These are phyloP conservation scores for Euphonia xanthogaster DNA, from an alignment of 2,797 vertebrate genomes.

Conservation along the genomic window DNA sequence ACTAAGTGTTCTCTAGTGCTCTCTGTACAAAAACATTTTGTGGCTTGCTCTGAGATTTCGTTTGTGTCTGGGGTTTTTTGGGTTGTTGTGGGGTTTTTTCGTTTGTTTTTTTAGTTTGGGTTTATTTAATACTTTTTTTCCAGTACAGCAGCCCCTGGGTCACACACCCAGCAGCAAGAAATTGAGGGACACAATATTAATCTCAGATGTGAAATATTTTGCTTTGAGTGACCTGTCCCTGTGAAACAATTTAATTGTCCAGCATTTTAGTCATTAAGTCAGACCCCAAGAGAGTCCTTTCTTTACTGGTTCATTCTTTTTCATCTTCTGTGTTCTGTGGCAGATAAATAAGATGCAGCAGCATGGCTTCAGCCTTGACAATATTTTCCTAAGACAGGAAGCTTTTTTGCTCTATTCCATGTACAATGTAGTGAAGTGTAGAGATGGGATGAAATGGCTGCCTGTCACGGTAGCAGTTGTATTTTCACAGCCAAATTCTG, in stretches of 20 bases:
- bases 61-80: background rate
- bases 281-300: background rate
- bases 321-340: background rate
- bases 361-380: background rate
- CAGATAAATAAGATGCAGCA: background rate
- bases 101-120: too few relatives aligned
- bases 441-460: background rate
- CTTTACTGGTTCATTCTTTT: background rate
- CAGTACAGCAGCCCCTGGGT: background rate
- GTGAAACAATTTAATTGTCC: background rate
- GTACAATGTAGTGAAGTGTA: rapidly evolving
- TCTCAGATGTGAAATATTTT: background rate
- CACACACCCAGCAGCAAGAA: background rate
- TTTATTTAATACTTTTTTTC: background rate
- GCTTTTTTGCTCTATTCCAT: background rate
- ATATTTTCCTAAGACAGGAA: background rate
- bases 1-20: background rate
- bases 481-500: background rate
- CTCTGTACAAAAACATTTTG: background rate
- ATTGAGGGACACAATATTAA: rapidly evolving
- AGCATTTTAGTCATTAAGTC: background rate
- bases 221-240: background rate
- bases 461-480: background rate
- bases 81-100: background rate
- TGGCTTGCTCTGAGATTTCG: background rate